phyloP scores from a whole-genome alignment of 2,888 invertebrate genomes.

The Dryobotodes eremita region DNA sequence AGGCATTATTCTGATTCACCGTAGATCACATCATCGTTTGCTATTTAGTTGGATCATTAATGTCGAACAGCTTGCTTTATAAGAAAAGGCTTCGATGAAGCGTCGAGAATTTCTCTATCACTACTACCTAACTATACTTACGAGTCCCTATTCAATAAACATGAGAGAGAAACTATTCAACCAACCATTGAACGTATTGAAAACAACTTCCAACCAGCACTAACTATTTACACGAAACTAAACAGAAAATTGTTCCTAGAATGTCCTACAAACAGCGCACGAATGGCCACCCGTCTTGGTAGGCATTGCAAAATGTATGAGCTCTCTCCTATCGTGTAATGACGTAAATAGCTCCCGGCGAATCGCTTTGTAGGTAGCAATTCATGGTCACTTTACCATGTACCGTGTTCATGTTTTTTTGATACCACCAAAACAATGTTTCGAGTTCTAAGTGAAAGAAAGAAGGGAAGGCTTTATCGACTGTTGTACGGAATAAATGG shows the following conservation, averaged over 20 bases:
- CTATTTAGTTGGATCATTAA: not conserved
- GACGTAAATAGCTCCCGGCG: constrained; percentile 82
- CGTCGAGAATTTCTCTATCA: not conserved
- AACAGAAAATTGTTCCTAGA: constrained; percentile 23
- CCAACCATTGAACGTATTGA: not conserved
- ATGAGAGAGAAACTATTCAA: no score
- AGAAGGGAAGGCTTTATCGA: constrained; percentile 28
- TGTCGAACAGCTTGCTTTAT: not conserved
- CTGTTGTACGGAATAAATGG: constrained; percentile 49
- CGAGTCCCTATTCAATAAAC: not conserved
- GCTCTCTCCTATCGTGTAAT: constrained; percentile 79
- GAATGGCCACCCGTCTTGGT: constrained; percentile 56
- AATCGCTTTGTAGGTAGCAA: constrained; percentile 78
- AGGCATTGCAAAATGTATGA: constrained; percentile 75
- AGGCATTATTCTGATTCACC: not conserved
- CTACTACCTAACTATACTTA: no score
- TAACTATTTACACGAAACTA: constrained; percentile 5
- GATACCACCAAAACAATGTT: constrained; percentile 62
- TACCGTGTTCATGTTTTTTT: constrained; percentile 63
- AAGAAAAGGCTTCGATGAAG: not conserved
- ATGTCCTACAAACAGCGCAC: constrained; percentile 33
- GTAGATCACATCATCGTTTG: no score
- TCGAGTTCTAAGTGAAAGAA: constrained; percentile 50
- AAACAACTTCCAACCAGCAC: not conserved
- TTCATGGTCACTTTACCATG: constrained; percentile 76